phyloP scores from a whole-genome alignment of 1,140 invertebrate genomes.

The Tetragonula clypearis region DNA sequence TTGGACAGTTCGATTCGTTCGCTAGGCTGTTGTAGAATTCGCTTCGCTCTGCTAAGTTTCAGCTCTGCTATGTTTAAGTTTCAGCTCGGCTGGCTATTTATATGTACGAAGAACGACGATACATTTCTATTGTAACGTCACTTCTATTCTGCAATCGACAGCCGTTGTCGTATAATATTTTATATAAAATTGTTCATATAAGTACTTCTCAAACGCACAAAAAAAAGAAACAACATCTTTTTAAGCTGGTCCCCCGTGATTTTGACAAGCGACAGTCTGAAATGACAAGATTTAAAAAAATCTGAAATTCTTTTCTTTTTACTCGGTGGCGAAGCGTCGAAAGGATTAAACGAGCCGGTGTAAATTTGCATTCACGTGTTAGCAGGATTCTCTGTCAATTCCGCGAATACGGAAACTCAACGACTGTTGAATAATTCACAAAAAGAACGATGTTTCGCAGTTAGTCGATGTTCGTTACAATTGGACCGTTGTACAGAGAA shows the following conservation, averaged over 20 bases:
- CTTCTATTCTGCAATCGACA: too few species aligned
- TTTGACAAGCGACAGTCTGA: not conserved
- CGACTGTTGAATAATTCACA: too few species aligned
- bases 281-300: not conserved
- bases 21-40: not conserved
- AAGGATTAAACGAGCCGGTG: slow-evolving; percentile 14
- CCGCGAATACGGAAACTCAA: not conserved
- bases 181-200: too few species aligned
- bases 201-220: not conserved
- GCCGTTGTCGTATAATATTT: too few species aligned
- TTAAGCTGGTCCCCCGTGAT: not conserved
- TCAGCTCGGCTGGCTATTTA: not conserved
- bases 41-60: too few species aligned
- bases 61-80: not conserved
- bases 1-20: not conserved
- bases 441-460: too few species aligned
- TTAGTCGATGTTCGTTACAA: too few species aligned
- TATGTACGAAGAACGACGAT: not conserved
- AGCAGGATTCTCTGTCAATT: not conserved
- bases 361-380: slow-evolving; percentile 7
- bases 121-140: not conserved
- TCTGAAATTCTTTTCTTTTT: not conserved
- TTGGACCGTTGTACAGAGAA: too few species aligned
- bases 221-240: not conserved
- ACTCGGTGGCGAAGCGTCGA: not conserved